A percentile compares a stretch with the other conserved stretches of the same genome.
These are phyloP conservation scores for Nothocercus nigrocapillus DNA, from an alignment of 2,113 vertebrate species.

Conservation along the genomic window DNA sequence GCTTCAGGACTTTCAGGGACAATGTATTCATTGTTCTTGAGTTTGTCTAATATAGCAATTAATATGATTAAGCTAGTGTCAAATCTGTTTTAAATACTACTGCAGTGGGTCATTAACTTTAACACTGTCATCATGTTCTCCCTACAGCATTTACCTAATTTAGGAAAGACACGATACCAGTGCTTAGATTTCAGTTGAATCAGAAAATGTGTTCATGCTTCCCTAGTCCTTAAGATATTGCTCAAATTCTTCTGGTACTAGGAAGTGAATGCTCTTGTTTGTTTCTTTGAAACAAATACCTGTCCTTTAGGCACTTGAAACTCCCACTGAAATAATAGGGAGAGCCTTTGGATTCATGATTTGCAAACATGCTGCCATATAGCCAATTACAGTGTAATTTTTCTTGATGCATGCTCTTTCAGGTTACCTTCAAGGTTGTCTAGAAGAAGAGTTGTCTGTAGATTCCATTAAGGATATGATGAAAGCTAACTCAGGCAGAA, in stretches of 20 bases:
- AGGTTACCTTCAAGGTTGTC: neutral
- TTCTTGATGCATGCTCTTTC: neutral
- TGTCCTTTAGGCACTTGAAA: neutral
- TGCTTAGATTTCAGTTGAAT: neutral
- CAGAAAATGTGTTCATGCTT: neutral
- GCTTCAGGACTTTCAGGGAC: constrained; percentile 46
- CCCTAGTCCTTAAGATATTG: neutral
- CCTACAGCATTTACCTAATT: constrained; percentile 42
- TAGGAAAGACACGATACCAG: constrained; percentile 7
- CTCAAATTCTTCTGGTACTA: neutral
- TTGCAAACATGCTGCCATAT: neutral
- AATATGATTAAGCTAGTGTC: constrained; percentile 51
- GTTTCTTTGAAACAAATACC: too few species aligned
- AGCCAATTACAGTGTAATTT: neutral
- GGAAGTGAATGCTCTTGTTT: neutral
- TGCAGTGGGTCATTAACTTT: constrained; percentile 54
- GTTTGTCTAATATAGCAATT: constrained; percentile 54
- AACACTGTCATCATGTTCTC: constrained; percentile 50
- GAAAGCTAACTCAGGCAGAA: neutral
- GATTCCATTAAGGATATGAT: neutral
- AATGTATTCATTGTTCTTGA: constrained; percentile 44
- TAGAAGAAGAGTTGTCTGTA: neutral
- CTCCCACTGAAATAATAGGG: neutral
- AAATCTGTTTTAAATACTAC: constrained; percentile 53
- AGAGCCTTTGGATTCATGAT: neutral